Percentiles rank a stretch among this genome's conserved stretches.
Evolutionary conservation across 30 jellyfish, hydroid and myxozoan genomes (phyloP).

Genomic region (Pelagia noctiluca): DNA sequence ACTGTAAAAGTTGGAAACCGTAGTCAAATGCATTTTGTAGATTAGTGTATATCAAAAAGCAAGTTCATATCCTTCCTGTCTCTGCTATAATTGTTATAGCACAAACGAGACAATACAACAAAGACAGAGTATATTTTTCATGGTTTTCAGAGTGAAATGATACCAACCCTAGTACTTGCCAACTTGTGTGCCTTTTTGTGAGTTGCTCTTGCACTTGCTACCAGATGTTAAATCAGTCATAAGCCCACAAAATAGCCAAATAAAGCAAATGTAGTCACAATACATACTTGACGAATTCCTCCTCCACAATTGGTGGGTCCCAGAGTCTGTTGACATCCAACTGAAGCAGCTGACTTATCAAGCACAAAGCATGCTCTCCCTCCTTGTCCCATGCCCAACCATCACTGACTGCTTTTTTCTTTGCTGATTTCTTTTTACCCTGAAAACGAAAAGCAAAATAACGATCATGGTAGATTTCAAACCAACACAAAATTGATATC

Average conservation of each 20-base stretch:
- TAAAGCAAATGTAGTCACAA: not conserved
- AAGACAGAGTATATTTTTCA: too few species aligned
- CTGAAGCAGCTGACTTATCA: slow-evolving; percentile 78
- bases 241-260: not conserved
- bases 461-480: too few species aligned
- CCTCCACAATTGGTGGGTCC: slow-evolving; percentile 98
- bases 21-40: too few species aligned
- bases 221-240: too few species aligned
- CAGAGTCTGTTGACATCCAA: slow-evolving; percentile 87
- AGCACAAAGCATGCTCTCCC: slow-evolving; percentile 69
- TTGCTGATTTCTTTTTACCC: slow-evolving; percentile 77
- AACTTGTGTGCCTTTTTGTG: too few species aligned
- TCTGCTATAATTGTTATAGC: not conserved
- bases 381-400: slow-evolving; percentile 87
- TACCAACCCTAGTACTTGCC: too few species aligned
- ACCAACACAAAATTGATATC: too few species aligned
- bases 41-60: too few species aligned
- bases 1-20: too few species aligned
- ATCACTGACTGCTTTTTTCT: slow-evolving; percentile 24
- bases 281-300: slow-evolving; percentile 86
- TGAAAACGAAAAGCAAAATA: slow-evolving; percentile 9
- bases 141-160: too few species aligned
- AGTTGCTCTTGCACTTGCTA: too few species aligned
- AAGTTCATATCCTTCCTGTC: too few species aligned
- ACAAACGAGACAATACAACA: not conserved